Conservation (phyloP, 1,140 invertebrate species). For the Condylostylus longicornis region DNA sequence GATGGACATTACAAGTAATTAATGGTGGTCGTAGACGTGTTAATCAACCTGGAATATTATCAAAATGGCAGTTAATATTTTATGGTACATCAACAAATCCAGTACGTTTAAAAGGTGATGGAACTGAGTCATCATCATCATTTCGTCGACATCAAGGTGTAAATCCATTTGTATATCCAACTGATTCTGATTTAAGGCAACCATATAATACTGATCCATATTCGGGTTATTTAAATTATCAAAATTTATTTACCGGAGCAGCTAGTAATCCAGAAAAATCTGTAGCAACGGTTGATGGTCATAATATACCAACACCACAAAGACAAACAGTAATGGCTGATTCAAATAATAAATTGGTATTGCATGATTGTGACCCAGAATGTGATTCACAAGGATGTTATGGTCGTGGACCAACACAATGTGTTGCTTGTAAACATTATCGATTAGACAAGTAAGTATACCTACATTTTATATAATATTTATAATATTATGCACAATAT, state of each 20-base stretch:
- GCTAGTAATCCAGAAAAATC: conserved; percentile 52
- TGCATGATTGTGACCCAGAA: conserved; percentile 65
- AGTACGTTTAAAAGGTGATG: conserved; percentile 41
- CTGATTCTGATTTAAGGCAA: conserved; percentile 28
- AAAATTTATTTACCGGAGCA: conserved; percentile 48
- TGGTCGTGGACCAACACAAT: conserved; percentile 62
- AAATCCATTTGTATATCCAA: conserved; percentile 28
- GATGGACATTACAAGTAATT: conserved; percentile 84
- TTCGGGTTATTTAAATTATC: conserved; percentile 39
- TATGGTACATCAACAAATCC: conserved; percentile 78
- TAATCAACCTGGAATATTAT: conserved; percentile 70
- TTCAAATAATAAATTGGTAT: conserved; percentile 45
- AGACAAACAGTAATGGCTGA: conserved; percentile 36
- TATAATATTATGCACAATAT: too few species aligned
- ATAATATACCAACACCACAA: conserved; percentile 40
- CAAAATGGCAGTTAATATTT: conserved; percentile 86
- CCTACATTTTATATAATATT: too few species aligned
- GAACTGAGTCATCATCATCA: conserved; percentile 10
- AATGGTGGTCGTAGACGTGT: conserved; percentile 72
- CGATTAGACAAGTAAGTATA: conserved; percentile 56
- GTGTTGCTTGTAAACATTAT: conserved; percentile 63
- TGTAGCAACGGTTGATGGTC: conserved; percentile 49
- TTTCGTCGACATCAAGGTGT: conserved; percentile 21
- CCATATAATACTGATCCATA: conserved; percentile 41
- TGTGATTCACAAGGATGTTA: conserved; percentile 70